Percentiles rank a stretch among this genome's conserved stretches.
phyloP scores from a whole-genome alignment of 2,797 vertebrate genomes.

The Crossoptilon crossoptilon region DNA sequence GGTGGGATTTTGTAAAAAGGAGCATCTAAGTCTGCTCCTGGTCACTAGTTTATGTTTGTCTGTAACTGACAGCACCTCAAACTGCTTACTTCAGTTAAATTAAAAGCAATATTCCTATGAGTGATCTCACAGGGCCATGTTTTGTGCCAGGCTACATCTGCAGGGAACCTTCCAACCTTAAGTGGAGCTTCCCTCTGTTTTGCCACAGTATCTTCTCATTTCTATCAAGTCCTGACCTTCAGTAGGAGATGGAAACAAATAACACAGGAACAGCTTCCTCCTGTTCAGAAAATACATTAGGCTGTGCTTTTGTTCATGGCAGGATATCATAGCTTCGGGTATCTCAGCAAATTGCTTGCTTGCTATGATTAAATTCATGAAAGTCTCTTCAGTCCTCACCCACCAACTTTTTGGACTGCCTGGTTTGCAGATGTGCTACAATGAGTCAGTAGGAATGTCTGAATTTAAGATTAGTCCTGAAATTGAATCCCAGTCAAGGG shows the following conservation, averaged over 20 bases:
- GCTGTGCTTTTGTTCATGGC: neutral
- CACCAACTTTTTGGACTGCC: neutral
- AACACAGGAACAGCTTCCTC: neutral
- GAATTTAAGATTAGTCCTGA: neutral
- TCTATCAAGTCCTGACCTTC: neutral
- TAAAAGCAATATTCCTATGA: neutral
- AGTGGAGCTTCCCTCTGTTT: neutral
- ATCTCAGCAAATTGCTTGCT: fast-evolving
- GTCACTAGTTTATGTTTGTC: neutral
- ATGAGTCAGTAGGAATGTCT: neutral
- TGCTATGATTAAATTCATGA: neutral
- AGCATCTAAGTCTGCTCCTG: neutral
- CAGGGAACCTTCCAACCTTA: neutral
- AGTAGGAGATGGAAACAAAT: neutral
- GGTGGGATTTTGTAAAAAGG: neutral
- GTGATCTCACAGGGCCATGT: neutral
- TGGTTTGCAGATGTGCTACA: neutral
- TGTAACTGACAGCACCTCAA: neutral
- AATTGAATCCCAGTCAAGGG: neutral
- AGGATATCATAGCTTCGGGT: neutral
- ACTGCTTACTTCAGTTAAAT: neutral
- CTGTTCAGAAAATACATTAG: neutral
- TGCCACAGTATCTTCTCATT: neutral
- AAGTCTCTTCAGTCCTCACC: neutral
- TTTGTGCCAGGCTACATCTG: neutral